A percentile compares a stretch with the other conserved stretches of the same genome.
Conservation (phyloP, 2,113 vertebrate species). For the Trogon surrucura region DNA sequence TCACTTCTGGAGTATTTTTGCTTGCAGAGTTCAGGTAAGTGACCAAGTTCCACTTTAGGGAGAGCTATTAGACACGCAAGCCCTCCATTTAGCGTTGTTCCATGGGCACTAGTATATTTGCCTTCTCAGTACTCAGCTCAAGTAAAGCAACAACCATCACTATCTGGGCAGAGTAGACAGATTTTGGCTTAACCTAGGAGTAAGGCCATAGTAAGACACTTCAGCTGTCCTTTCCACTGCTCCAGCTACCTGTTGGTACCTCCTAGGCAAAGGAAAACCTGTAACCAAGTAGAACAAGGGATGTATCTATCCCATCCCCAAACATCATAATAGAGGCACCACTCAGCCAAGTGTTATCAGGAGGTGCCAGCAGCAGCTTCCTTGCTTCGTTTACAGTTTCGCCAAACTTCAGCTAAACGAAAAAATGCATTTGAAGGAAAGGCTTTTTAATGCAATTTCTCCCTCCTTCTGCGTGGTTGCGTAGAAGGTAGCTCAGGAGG, state of each 20-base stretch:
- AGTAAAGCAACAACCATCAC: background rate
- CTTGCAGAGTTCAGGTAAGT: background rate
- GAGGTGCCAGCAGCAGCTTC: background rate
- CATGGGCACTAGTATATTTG: background rate
- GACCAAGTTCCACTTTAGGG: no score
- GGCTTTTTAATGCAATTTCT: background rate
- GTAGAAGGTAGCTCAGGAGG: background rate
- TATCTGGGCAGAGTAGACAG: background rate
- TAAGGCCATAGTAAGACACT: background rate
- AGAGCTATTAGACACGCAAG: background rate
- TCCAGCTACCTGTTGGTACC: background rate
- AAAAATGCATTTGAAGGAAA: background rate
- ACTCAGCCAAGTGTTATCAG: background rate
- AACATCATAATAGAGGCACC: background rate
- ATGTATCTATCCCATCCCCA: background rate
- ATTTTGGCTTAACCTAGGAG: background rate
- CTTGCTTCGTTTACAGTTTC: background rate
- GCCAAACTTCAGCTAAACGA: background rate
- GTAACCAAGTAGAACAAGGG: background rate
- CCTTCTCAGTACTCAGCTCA: background rate
- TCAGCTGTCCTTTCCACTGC: background rate
- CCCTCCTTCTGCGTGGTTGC: background rate
- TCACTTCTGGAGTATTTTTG: background rate
- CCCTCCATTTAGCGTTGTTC: background rate
- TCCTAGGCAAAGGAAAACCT: background rate